A percentile compares a stretch with the other conserved stretches of the same genome.
Conservation (phyloP, 2,113 vertebrate genomes). For the Paratilapia polleni region DNA sequence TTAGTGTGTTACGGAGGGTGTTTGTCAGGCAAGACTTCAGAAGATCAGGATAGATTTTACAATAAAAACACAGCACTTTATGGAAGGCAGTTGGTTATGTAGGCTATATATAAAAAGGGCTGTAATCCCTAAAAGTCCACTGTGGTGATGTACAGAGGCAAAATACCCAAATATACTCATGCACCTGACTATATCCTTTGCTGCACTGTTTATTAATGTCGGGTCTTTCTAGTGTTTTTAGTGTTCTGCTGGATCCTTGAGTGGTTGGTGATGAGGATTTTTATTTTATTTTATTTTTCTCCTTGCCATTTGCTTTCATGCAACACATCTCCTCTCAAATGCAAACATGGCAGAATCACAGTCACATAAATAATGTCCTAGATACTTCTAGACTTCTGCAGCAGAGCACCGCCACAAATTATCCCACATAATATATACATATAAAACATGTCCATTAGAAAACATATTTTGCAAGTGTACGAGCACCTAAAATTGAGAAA, state of each 20-base stretch:
- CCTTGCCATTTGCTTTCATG: too few species aligned
- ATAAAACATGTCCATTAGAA: background rate
- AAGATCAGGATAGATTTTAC: background rate
- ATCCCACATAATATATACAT: rapidly evolving
- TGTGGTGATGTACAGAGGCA: too few species aligned
- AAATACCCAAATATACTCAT: too few species aligned
- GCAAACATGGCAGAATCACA: too few species aligned
- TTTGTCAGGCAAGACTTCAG: background rate
- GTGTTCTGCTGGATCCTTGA: background rate
- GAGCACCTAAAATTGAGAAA: background rate
- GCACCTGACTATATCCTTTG: too few species aligned
- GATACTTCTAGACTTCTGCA: background rate
- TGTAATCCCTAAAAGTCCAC: too few species aligned
- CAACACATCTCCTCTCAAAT: too few species aligned
- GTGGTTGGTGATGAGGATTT: background rate
- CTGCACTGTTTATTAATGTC: background rate
- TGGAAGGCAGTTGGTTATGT: background rate
- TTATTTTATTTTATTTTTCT: too few species aligned
- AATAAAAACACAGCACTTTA: background rate
- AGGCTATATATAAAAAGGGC: too few species aligned
- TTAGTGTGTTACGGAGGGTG: too few species aligned
- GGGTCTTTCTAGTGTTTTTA: background rate
- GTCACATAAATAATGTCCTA: background rate
- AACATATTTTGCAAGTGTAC: background rate
- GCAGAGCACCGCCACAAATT: rapidly evolving